These are phyloP conservation scores for Melanogrammus aeglefinus DNA, from an alignment of 2,797 vertebrate genomes.

Conservation along the genomic window DNA sequence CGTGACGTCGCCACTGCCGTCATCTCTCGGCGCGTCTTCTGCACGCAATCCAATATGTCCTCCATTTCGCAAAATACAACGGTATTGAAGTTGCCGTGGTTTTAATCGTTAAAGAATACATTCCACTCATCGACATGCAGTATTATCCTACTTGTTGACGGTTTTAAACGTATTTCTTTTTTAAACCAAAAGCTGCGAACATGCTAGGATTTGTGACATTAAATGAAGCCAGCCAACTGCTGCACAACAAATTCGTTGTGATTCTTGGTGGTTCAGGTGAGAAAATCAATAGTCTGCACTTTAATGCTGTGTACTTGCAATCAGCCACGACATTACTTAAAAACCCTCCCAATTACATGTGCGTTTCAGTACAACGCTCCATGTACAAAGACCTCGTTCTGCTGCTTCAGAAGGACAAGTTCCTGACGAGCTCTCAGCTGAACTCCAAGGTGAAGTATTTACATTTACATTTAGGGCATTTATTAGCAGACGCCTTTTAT, in stretches of 20 bases:
- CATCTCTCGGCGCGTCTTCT: not conserved
- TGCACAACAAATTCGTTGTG: slow-evolving; percentile 80
- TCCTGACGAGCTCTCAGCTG: slow-evolving; percentile 67
- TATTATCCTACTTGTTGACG: too few relatives aligned
- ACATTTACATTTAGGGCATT: too few relatives aligned
- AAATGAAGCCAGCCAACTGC: slow-evolving; percentile 61
- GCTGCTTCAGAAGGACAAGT: slow-evolving; percentile 67
- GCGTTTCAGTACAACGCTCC: slow-evolving; percentile 66
- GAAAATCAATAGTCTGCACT: slow-evolving; percentile 20
- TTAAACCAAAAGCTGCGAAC: not conserved
- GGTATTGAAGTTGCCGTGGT: not conserved
- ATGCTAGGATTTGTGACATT: slow-evolving; percentile 41
- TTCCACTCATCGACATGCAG: too few relatives aligned
- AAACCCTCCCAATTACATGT: not conserved
- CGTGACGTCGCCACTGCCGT: too few relatives aligned
- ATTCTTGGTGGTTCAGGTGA: slow-evolving; percentile 80
- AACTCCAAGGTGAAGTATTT: slow-evolving; percentile 77
- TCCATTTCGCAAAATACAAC: not conserved
- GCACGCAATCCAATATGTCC: too few relatives aligned
- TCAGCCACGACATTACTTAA: not conserved
- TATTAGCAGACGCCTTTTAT: too few relatives aligned
- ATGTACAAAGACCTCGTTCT: slow-evolving; percentile 78
- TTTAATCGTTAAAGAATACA: not conserved
- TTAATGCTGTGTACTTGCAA: not conserved
- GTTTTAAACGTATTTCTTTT: not conserved